Evolutionary conservation across 92 coral and sea anemone species (phyloP).

Genomic region (Meandrina meandrites): DNA sequence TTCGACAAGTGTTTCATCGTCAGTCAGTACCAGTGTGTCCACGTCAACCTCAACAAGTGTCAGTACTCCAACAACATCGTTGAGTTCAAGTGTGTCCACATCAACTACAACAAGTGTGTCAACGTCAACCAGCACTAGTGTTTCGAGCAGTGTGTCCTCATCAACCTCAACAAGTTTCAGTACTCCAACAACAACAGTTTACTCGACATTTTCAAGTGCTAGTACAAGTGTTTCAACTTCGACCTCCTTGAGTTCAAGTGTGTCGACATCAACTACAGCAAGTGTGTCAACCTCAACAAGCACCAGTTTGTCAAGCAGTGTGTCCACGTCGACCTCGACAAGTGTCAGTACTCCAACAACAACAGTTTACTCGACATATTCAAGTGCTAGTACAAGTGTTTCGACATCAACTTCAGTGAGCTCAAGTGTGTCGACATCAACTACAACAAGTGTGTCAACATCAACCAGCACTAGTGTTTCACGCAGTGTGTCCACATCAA

Average conservation of each 20-base stretch:
- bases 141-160: conserved; percentile 3
- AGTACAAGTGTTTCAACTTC: neutral
- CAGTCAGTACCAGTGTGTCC: neutral
- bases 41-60: conserved; percentile 10
- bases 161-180: conserved; percentile 5
- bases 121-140: conserved; percentile 9
- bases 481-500: neutral
- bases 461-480: too few relatives aligned
- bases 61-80: neutral
- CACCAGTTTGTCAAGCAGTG: conserved; percentile 6
- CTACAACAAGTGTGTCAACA: too few relatives aligned
- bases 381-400: neutral
- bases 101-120: neutral
- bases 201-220: neutral
- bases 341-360: neutral
- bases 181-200: neutral
- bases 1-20: neutral
- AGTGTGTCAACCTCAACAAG: conserved; percentile 1
- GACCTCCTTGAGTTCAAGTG: conserved; percentile 2
- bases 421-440: neutral
- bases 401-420: neutral
- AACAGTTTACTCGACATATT: too few relatives aligned
- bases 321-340: conserved; percentile 6
- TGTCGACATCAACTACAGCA: conserved; percentile 3
- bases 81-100: conserved; percentile 4